Evolutionary conservation across 2,113 vertebrate species (phyloP), one percentile per base, ranked within the genome.

Genomic region (Orientallactaga bullata): DNA sequence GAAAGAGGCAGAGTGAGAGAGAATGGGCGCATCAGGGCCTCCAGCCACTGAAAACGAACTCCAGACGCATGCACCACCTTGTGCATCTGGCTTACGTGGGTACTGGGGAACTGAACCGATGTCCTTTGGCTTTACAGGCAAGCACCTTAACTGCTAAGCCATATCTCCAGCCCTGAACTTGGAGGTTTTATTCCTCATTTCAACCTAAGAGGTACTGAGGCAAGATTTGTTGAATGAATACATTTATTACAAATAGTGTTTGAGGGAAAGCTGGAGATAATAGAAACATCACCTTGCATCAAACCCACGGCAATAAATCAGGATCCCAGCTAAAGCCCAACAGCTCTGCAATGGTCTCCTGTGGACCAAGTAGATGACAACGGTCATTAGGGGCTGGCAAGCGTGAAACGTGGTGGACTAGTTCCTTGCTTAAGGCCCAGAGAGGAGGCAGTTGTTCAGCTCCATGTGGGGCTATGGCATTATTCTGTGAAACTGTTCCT

Each of bases 241-340:
- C 55, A 55, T 47, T 47, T 47, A 47, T 82, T 77, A 11, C 55
- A 73, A 77, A 88, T 37, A 30, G 63, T 51, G 58, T 94, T 94
- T 77, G 72, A 88, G 83, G 84, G 74, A 69, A 93, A 55, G 79
- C 83, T 89, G 82, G 23, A 42, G 58, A 28, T 61, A 73, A 80
- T 85, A 66, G 42, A 85, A 89, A 73, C 90, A 39, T 73, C 78
- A 68, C 79, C 85, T 95, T 28, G 63, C 80, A 68, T 87, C 85
- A 76, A 76, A 60, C 55, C 51, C 39, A 0, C 1, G 68, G 42
- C 87, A 23, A 42, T 69, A 79, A 89, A 42, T 66, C 68, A 28
- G 72, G 87, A 76, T 80, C 76, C 80, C 30, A 35, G 60, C 35
- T 37, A 35, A 65, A 58, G 58, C 26, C 47, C 80, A 79, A 9